Conservation (phyloP, 2,113 vertebrate species). For the Pterophyllum scalare region DNA sequence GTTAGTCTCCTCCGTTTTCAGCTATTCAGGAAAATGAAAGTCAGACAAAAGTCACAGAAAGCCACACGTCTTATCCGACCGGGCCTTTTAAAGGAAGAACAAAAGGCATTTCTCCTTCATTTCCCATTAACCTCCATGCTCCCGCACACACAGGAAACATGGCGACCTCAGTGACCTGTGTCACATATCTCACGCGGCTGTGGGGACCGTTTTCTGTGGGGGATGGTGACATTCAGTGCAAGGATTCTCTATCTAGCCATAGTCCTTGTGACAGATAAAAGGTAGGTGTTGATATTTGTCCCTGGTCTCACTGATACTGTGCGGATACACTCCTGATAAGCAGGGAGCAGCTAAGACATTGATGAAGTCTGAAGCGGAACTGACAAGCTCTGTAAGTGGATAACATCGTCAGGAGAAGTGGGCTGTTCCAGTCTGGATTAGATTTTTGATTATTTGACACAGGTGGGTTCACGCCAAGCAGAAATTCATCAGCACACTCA, state of each 20-base stretch:
- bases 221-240: slow-evolving; percentile 59
- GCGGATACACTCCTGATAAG: slow-evolving; percentile 58
- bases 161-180: slow-evolving; percentile 65
- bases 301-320: slow-evolving; percentile 45
- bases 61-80: slow-evolving; percentile 67
- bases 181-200: slow-evolving; percentile 73
- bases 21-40: slow-evolving; percentile 71
- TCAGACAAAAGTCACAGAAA: slow-evolving; percentile 71
- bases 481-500: slow-evolving; percentile 35
- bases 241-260: slow-evolving; percentile 48
- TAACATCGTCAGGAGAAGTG: slow-evolving; percentile 54
- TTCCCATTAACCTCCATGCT: slow-evolving; percentile 75
- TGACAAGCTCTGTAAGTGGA: slow-evolving; percentile 63
- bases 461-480: slow-evolving; percentile 44
- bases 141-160: slow-evolving; percentile 71
- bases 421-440: slow-evolving; percentile 47
- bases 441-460: slow-evolving; percentile 54
- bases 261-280: slow-evolving; percentile 74
- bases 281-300: slow-evolving; percentile 71
- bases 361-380: slow-evolving; percentile 67
- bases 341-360: slow-evolving; percentile 43
- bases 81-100: slow-evolving; percentile 68
- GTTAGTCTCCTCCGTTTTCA: slow-evolving; percentile 46
- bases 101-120: slow-evolving; percentile 72
- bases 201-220: slow-evolving; percentile 55